Evolutionary conservation across 2,113 vertebrate genomes (phyloP), one percentile per base, ranked within the genome.

Genomic region (Anser brachyrhynchus): DNA sequence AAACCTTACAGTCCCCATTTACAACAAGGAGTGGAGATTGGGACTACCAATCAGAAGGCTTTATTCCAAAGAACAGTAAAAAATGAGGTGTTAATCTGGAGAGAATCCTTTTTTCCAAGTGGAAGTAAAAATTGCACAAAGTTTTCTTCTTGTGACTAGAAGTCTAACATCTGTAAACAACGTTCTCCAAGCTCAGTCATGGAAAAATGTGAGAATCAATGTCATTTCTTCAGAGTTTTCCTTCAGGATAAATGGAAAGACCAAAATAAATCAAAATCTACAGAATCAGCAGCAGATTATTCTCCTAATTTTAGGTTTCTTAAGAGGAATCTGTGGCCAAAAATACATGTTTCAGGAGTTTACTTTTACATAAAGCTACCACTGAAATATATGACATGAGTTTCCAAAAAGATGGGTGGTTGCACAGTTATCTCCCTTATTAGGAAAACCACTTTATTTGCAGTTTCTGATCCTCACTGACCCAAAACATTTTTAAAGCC

Each of bases 41-140:
- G 6, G 35, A 91, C 26, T 72, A 92, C 11, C 10, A 78, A 17
- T 26, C 17, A 89, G 61, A 90, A 84, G 44, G 11, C 69, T 95
- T 95, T 95, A 95, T 92, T 97, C 84, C 39, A 87, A 91, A 93
- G 29, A n/a, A 2, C 39, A 75, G 39, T 57, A 76, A 84, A 93
- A 79, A 8, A 74, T 1, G 44, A 73, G 44, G 62, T 58, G 10
- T 17, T 55, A 41, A 51, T 26, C 11, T 72, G 33, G 77, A 95
- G 61, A 57, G 86, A 75, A 64, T 1, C 3, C 26, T 70, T 64
- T 5, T 90, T 73, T 64, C 66, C 23, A 76, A 55, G 31, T 6
- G 64, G 66, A 84, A 29, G 11, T 6, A 71, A 82, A 89, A 89
- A 21, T 6, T 69, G 16, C 10, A 67, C 18, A 49, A 11, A 55